Percentiles rank a stretch among this genome's conserved stretches.
Evolutionary conservation across 2,888 invertebrate species (phyloP).

Genomic region (Eupithecia exiguata): DNA sequence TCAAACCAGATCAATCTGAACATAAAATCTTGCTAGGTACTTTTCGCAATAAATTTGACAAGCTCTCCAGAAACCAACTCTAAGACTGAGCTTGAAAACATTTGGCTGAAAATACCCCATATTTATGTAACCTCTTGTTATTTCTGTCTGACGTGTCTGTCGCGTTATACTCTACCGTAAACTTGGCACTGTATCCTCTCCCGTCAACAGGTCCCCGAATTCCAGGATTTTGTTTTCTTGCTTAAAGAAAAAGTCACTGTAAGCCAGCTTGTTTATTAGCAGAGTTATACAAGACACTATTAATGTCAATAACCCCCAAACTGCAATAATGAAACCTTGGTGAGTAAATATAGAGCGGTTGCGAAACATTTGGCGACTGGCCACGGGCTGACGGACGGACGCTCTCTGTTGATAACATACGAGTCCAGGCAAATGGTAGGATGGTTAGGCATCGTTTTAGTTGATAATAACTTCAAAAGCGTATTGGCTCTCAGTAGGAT

Average conservation of each 20-base stretch:
- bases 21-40: not conserved
- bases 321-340: constrained; percentile 78
- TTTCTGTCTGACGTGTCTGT: constrained; percentile 57
- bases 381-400: constrained; percentile 53
- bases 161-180: constrained; percentile 59
- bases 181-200: constrained; percentile 71
- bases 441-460: not conserved
- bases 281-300: constrained; percentile 68
- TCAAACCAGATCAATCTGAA: not conserved
- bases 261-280: constrained; percentile 17
- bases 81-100: constrained; percentile 22
- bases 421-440: not conserved
- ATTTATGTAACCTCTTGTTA: constrained; percentile 69
- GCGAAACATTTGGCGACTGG: constrained; percentile 77
- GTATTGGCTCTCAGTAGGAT: not conserved
- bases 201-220: constrained; percentile 55
- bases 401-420: constrained; percentile 61
- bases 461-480: not conserved
- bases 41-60: not conserved
- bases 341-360: constrained; percentile 74
- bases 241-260: constrained; percentile 23
- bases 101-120: constrained; percentile 46
- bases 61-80: not conserved
- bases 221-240: constrained; percentile 56
- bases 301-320: constrained; percentile 83